Evolutionary conservation across 2,113 vertebrate species (phyloP).

Genomic region (Odocoileus virginianus): DNA sequence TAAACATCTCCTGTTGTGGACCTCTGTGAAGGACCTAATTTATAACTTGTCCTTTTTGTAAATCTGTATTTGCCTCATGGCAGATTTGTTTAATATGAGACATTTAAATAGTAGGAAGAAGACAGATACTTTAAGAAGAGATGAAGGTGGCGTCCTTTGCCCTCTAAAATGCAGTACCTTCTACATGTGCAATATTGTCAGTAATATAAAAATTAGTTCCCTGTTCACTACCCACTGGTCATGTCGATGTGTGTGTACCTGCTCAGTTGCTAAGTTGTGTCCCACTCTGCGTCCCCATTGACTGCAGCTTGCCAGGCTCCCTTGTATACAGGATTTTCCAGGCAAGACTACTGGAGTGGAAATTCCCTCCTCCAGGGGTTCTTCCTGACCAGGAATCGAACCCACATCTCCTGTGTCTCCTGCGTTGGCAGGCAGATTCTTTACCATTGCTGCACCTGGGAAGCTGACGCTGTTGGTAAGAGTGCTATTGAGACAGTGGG

Average conservation of each 20-base stretch:
- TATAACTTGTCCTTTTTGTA: conserved; percentile 13
- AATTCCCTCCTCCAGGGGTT: neutral
- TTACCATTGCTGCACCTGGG: neutral
- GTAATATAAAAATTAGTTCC: neutral
- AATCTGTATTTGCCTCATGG: neutral
- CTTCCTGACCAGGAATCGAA: neutral
- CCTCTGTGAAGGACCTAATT: neutral
- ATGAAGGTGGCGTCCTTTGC: neutral
- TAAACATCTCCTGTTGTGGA: neutral
- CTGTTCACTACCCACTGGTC: neutral
- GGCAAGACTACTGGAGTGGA: neutral
- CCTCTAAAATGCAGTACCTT: neutral
- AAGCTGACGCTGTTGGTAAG: neutral
- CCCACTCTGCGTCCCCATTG: neutral
- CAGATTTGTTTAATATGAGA: neutral
- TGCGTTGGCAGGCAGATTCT: neutral
- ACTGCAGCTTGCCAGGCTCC: neutral
- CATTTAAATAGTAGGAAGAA: neutral
- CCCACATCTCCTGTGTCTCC: neutral
- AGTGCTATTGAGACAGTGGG: neutral
- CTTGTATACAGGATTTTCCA: neutral
- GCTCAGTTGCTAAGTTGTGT: neutral
- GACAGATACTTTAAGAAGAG: neutral
- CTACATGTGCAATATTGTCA: neutral
- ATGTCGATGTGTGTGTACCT: neutral